Conservation (phyloP, 2,888 invertebrate genomes). For the Phyllotreta cruciferae region DNA sequence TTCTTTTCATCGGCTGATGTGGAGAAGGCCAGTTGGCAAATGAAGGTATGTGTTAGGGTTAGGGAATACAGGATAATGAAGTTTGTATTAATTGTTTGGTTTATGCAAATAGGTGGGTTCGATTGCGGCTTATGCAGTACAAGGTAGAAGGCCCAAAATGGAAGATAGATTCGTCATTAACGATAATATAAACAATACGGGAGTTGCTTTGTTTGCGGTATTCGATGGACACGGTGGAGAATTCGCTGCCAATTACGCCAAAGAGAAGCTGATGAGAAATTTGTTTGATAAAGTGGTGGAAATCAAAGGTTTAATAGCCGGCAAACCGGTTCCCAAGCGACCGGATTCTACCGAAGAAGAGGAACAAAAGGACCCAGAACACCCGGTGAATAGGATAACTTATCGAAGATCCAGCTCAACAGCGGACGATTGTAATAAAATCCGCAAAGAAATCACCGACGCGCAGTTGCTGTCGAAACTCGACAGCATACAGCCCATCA, state of each 20-base stretch:
- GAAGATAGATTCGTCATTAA: constrained; percentile 93
- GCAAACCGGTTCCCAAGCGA: constrained; percentile 57
- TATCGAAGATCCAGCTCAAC: constrained; percentile 69
- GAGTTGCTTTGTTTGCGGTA: constrained; percentile 87
- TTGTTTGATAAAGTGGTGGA: constrained; percentile 79
- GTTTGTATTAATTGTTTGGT: no score
- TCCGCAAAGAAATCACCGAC: constrained; percentile 69
- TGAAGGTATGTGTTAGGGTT: no score
- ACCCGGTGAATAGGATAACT: constrained; percentile 65
- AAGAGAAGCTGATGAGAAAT: constrained; percentile 84
- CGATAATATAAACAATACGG: constrained; percentile 83
- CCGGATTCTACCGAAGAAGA: constrained; percentile 58
- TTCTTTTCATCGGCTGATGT: constrained; percentile 65
- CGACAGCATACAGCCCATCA: constrained; percentile 64
- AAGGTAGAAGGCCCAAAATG: constrained; percentile 90
- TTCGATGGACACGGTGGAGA: constrained; percentile 97
- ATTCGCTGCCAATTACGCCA: constrained; percentile 92
- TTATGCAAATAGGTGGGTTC: no score
- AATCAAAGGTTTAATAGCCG: constrained; percentile 72
- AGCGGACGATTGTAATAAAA: constrained; percentile 62
- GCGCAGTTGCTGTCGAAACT: constrained; percentile 71
- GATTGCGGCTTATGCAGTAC: constrained; percentile 88
- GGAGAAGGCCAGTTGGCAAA: constrained; percentile 73
- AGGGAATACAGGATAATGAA: no score
- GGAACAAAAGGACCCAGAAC: constrained; percentile 60